phyloP scores from a whole-genome alignment of 2,113 vertebrate genomes.

The Eira barbara region DNA sequence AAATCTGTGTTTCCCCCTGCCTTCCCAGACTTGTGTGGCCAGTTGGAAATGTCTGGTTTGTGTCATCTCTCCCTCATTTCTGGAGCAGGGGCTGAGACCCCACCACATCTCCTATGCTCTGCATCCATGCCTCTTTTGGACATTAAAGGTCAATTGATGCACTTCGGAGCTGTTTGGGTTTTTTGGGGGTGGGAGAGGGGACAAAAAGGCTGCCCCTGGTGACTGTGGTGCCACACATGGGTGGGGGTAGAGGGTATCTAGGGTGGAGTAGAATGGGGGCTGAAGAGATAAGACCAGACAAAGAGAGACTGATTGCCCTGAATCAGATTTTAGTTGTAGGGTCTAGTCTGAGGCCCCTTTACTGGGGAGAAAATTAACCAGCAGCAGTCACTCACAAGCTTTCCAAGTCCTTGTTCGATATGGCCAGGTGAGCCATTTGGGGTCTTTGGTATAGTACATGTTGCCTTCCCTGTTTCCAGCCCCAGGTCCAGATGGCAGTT shows the following conservation, averaged over 20 bases:
- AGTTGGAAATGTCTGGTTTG: slow-evolving; percentile 73
- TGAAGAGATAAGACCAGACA: background rate
- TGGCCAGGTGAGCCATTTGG: background rate
- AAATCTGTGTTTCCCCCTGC: slow-evolving; percentile 57
- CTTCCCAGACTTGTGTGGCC: slow-evolving; percentile 69
- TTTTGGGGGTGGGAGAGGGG: background rate
- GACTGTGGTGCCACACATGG: background rate
- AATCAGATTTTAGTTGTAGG: background rate
- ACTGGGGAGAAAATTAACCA: background rate
- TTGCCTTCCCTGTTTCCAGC: background rate
- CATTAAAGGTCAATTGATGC: slow-evolving; percentile 80
- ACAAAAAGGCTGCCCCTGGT: background rate
- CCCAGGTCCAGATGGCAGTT: background rate
- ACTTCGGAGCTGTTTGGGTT: slow-evolving; percentile 65
- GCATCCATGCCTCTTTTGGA: slow-evolving; percentile 80
- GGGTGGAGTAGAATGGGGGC: background rate
- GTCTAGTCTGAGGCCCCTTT: background rate
- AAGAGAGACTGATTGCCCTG: background rate
- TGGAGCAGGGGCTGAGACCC: slow-evolving; percentile 73
- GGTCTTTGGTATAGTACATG: background rate
- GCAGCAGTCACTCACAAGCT: background rate
- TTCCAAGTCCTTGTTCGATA: background rate
- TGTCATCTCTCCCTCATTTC: slow-evolving; percentile 72
- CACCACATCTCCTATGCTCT: slow-evolving; percentile 71
- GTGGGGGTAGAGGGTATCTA: background rate